Base-by-base conservation (phyloP, 2,888 invertebrate genomes). In the Pemphredon lugubris region DNA sequence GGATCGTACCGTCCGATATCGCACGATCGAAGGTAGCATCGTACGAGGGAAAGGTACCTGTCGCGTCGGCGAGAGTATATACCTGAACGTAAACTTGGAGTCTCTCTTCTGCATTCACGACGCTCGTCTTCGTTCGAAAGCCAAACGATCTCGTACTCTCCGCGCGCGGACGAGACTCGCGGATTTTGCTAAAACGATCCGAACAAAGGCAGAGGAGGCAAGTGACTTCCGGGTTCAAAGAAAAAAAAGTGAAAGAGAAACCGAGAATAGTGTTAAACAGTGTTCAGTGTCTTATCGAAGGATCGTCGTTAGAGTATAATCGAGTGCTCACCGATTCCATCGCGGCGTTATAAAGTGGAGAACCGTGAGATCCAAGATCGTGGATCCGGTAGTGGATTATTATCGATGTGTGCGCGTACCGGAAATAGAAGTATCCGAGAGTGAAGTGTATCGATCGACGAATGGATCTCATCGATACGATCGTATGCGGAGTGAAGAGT, bases 21-120 rank as follows among this genome's bases (percentile, higher is more conserved):
- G 70, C 63, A 40, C 64, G 66, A 75, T 66, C 67, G 37, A 60
- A 58, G 51, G 58, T 61, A 63, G 53, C 54, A n/a, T n/a, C 67
- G 59, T 42, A 30, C 73, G 79, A 77, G 77, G 73, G 77, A 78
- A 80, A 78, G 81, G 78, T 80, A 61, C 54, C 73, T 76, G 68
- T 73, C 66, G 65, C 34, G 54, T 54, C 47, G 66, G 57, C 23
- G 54, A 51, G 54, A 51, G 65, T 72, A 64, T 51, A 57, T 30
- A 32, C 50, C 51, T 60, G 47, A 42, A 57, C 55, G 59, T 76
- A 50, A 58, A 42, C 68, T 45, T 51, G 32, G 18, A n/a, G 16
- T 14, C 9, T 20, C 34, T 26, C 59, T 45, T 39, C 55, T 30
- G 51, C 44, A 65, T 60, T 51, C 16, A 55, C 55, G 57, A 51